Percentiles rank a stretch among this genome's conserved stretches.
phyloP scores from a whole-genome alignment of 2,113 vertebrate genomes.

The Benitochromis conjunctus region DNA sequence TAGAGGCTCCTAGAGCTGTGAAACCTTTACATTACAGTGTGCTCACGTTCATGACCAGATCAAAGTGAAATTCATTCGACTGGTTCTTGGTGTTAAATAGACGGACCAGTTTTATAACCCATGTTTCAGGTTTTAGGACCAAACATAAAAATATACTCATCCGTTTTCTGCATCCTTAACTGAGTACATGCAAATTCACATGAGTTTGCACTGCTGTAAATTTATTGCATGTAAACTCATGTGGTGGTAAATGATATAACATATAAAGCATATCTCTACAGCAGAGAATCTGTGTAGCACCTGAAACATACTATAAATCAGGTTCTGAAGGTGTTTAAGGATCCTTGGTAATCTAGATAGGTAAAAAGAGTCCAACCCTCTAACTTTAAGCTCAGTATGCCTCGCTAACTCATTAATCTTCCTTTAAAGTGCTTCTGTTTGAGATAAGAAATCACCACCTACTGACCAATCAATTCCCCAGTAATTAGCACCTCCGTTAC shows the following conservation, averaged over 20 bases:
- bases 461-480: not conserved
- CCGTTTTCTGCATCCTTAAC: not conserved
- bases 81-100: not conserved
- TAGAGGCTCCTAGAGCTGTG: no score
- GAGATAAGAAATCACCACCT: not conserved
- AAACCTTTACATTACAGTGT: no score
- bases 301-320: not conserved
- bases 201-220: not conserved
- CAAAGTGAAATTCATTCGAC: no score
- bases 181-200: rapidly evolving
- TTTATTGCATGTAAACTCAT: not conserved
- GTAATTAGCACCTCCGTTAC: not conserved
- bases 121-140: not conserved
- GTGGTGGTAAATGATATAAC: not conserved
- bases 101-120: not conserved
- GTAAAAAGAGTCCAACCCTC: not conserved
- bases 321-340: not conserved
- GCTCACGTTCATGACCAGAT: no score
- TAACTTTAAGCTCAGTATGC: not conserved
- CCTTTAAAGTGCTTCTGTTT: not conserved
- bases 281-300: not conserved
- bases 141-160: not conserved
- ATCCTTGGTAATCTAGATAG: not conserved
- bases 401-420: not conserved
- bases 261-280: not conserved